A percentile compares a stretch with the other conserved stretches of the same genome.
Conservation (phyloP, 1,140 invertebrate species). For the Camponotus pennsylvanicus region DNA sequence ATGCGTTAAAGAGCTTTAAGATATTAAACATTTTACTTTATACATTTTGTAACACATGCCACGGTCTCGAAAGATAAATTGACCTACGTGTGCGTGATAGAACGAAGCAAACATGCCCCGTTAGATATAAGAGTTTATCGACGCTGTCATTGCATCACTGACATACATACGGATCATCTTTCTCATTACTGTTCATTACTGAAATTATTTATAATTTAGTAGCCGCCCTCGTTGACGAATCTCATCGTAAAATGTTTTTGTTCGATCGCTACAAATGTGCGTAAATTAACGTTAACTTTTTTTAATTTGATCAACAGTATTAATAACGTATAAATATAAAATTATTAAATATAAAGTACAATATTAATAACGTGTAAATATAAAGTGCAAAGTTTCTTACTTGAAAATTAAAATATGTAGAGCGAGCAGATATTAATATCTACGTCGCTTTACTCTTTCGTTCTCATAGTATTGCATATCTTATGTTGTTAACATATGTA, state of each 20-base stretch:
- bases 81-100: constrained; percentile 63
- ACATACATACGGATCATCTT: constrained; percentile 44
- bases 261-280: not conserved
- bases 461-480: not conserved
- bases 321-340: not conserved
- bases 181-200: constrained; percentile 28
- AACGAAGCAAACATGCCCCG: constrained; percentile 59
- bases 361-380: not conserved
- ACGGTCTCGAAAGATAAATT: constrained; percentile 73
- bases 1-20: not conserved
- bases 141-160: constrained; percentile 42
- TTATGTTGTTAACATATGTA: not conserved
- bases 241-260: not conserved
- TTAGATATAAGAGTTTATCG: constrained; percentile 54
- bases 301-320: not conserved
- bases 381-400: not conserved
- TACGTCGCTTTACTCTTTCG: not conserved
- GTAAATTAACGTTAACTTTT: not conserved
- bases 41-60: constrained; percentile 31
- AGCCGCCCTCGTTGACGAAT: not conserved
- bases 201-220: constrained; percentile 43
- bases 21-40: not conserved
- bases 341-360: not conserved
- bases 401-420: not conserved
- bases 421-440: not conserved